Evolutionary conservation across 2,888 invertebrate genomes (phyloP).

Genomic region (Plagodis pulveraria): DNA sequence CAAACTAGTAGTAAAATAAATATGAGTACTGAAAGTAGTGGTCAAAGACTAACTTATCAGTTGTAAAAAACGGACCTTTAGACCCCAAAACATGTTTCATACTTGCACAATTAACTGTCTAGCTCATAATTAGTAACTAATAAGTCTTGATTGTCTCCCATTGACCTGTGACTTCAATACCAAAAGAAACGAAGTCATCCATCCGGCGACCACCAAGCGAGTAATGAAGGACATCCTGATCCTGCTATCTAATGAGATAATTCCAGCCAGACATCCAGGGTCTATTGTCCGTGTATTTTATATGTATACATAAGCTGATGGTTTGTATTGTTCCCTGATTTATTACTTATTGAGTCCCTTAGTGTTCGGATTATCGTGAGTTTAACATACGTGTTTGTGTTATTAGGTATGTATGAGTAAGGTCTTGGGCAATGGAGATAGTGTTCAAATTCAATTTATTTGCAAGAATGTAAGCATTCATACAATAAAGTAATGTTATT

Average conservation of each 20-base stretch:
- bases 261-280: constrained; percentile 26
- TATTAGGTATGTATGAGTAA: constrained; percentile 6
- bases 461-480: no score
- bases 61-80: no score
- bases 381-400: constrained; percentile 8
- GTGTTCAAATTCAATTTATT: no score
- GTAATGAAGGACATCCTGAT: constrained; percentile 33
- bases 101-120: no score
- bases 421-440: neutral
- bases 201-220: constrained; percentile 28
- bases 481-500: no score
- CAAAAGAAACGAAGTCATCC: constrained; percentile 18
- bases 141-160: neutral
- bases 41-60: no score
- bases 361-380: constrained; percentile 19
- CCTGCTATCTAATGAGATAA: constrained; percentile 35
- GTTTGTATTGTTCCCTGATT: constrained; percentile 33
- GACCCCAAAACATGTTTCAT: no score
- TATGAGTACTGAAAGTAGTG: no score
- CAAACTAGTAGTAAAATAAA: no score
- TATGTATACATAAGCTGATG: constrained; percentile 11
- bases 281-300: constrained; percentile 26
- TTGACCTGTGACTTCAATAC: constrained; percentile 7
- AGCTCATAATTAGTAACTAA: no score
- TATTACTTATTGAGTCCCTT: constrained; percentile 34